Evolutionary conservation across 2,113 vertebrate genomes (phyloP).

Genomic region (Toxotes jaculatrix): DNA sequence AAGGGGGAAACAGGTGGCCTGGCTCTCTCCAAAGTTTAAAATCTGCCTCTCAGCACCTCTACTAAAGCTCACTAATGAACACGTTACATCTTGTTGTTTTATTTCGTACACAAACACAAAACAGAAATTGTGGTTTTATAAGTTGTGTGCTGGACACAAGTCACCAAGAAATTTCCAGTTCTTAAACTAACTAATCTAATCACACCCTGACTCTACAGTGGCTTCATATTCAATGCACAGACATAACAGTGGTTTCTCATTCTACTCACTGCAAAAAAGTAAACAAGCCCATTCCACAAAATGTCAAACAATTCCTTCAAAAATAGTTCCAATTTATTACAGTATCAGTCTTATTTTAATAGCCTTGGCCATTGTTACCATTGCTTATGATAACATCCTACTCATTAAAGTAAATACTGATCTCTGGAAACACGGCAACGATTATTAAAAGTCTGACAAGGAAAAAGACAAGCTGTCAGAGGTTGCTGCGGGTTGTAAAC

Average conservation of each 20-base stretch:
- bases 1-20: background rate
- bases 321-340: background rate
- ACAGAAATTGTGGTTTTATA: no score
- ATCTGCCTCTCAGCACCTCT: background rate
- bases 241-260: background rate
- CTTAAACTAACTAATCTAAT: background rate
- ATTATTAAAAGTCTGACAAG: background rate
- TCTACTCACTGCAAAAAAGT: background rate
- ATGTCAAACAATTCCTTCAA: background rate
- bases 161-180: background rate
- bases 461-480: background rate
- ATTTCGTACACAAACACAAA: background rate
- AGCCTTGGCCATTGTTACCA: background rate
- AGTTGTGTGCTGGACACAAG: background rate
- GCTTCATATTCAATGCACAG: background rate
- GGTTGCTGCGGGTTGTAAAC: background rate
- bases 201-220: background rate
- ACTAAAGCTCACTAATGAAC: background rate
- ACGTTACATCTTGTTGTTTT: background rate
- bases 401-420: background rate
- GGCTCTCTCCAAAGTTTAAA: background rate
- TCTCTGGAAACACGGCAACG: background rate
- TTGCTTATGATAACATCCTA: background rate
- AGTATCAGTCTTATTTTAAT: background rate
- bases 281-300: no score